Base-by-base conservation (phyloP, 1,140 invertebrate species). In the Choristoneura fumiferana region DNA sequence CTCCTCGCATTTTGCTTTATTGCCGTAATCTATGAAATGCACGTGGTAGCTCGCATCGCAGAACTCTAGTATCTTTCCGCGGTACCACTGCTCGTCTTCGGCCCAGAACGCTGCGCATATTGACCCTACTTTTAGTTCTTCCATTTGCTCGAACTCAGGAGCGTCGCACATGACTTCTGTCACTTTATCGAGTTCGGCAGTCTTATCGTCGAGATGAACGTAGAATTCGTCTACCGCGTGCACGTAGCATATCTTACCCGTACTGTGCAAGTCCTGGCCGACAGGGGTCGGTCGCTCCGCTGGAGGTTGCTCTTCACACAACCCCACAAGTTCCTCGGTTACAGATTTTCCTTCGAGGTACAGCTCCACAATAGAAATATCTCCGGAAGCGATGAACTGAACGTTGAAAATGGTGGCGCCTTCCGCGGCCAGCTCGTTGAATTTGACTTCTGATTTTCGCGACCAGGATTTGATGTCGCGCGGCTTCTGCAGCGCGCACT, bases 21-120 rank as follows among this genome's bases (percentile, higher is more conserved):
- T 95, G 15, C 94, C 94, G 69, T 94, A 95, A 81, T 95, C 94
- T 56, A 95, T 91, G 68, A 94, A 94, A 14, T 92, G 77, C 0
- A 95, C 93, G 72, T 93, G 92, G 35, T 89, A 91, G 2, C 90
- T 92, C 0, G 78, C 74, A 13, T 93, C 92, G 10, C 81, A 81
- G 38, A 87, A 85, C 58, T 89, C 81, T 54, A 91, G 68, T 34
- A 91, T 89, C 58, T 87, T 81, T 1, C 92, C 93, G 49, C 94
- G 87, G 63, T 95, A 95, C 90, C 92, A 95, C 8, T 90, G 79
- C 14, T 89, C 84, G 62, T 94, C 93, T 14, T 93, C 92, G 0
- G 90, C 84, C 73, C 92, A 94, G 61, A 92, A 90, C n/a, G 93
- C 93, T 14, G 92, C 92, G 60, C 93, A 93, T 0, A 94, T 12